Evolutionary conservation across 2,888 invertebrate genomes (phyloP).

Genomic region (Rhagium mordax): DNA sequence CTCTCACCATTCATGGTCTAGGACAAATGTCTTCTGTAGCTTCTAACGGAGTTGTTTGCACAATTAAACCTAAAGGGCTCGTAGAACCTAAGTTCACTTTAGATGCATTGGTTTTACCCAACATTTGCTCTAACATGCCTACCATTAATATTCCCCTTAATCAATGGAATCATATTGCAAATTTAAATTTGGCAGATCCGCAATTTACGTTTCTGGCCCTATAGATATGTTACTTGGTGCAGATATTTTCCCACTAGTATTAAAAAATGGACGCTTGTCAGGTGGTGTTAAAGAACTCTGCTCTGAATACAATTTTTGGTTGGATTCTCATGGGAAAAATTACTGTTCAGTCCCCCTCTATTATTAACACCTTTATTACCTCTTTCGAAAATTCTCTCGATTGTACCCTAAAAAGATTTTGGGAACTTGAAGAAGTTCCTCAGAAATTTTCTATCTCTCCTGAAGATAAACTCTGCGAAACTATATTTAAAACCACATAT

Average conservation of each 20-base stretch:
- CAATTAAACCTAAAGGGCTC: too few species aligned
- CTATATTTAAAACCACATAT: background rate
- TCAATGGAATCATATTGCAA: background rate
- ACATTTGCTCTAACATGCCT: too few species aligned
- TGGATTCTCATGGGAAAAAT: background rate
- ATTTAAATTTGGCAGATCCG: background rate
- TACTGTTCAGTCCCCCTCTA: background rate
- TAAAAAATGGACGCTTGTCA: background rate
- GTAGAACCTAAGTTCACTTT: too few species aligned
- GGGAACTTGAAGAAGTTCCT: background rate
- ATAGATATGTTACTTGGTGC: conserved; percentile 16
- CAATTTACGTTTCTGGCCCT: background rate
- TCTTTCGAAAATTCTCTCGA: background rate
- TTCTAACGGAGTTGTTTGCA: too few species aligned
- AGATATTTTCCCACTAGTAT: background rate
- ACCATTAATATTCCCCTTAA: too few species aligned
- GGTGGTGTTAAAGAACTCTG: background rate
- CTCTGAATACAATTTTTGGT: background rate
- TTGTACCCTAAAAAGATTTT: background rate
- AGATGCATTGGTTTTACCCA: too few species aligned
- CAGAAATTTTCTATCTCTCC: background rate
- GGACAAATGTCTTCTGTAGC: too few species aligned
- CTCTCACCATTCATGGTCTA: too few species aligned
- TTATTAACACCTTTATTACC: background rate
- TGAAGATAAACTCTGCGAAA: background rate